Percentiles rank a stretch among this genome's conserved stretches.
Evolutionary conservation across 1,140 invertebrate genomes (phyloP).

Genomic region (Cephus cinctus): DNA sequence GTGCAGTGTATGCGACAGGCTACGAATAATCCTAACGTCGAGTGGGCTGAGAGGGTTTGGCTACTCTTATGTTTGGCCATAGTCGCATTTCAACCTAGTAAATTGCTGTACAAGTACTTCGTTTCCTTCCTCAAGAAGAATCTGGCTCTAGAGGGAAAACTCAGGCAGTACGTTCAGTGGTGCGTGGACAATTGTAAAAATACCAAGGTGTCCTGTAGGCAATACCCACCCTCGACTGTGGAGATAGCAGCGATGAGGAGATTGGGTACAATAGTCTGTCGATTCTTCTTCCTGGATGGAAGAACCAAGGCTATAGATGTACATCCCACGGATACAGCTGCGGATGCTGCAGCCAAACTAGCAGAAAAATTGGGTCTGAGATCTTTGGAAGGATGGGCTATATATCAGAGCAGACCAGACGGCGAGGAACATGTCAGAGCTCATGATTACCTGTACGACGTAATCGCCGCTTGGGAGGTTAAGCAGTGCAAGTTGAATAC

Average conservation of each 20-base stretch:
- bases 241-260: conserved; percentile 93
- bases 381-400: conserved; percentile 89
- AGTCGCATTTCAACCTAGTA: conserved; percentile 90
- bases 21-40: conserved; percentile 80
- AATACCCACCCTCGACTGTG: conserved; percentile 85
- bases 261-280: conserved; percentile 88
- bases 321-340: conserved; percentile 90
- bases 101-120: conserved; percentile 76
- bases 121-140: conserved; percentile 77
- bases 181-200: conserved; percentile 91
- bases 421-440: conserved; percentile 89
- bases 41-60: conserved; percentile 84
- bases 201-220: conserved; percentile 76
- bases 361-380: conserved; percentile 85
- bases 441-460: conserved; percentile 91
- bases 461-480: conserved; percentile 92
- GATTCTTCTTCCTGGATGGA: conserved; percentile 94
- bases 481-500: conserved; percentile 66
- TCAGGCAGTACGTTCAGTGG: conserved; percentile 88
- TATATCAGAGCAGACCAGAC: conserved; percentile 83
- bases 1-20: conserved; percentile 83
- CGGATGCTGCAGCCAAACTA: conserved; percentile 83
- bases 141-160: conserved; percentile 67
- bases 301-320: conserved; percentile 94
- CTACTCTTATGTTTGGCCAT: conserved; percentile 83